Percentiles rank a stretch among this genome's conserved stretches.
These are phyloP conservation scores for Geotrypetes seraphini DNA, from an alignment of 2,797 vertebrate species.

Conservation along the genomic window DNA sequence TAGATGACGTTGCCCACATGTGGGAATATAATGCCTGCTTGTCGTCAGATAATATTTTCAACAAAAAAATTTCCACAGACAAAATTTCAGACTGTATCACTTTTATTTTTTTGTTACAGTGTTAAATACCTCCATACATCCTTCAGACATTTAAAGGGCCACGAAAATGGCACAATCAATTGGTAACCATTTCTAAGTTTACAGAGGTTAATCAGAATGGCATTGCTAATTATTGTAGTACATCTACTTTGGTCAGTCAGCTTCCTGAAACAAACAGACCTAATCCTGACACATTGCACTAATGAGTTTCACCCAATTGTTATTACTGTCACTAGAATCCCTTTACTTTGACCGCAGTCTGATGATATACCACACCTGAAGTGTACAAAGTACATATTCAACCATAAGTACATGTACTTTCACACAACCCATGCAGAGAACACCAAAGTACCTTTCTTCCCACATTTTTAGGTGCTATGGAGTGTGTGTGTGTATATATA, in stretches of 20 bases:
- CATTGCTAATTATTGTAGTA: not conserved
- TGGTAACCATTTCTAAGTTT: not conserved
- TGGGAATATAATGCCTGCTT: no score
- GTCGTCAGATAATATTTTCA: no score
- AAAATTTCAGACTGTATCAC: no score
- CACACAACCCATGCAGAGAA: slow-evolving; percentile 9
- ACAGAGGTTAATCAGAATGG: not conserved
- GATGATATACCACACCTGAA: slow-evolving; percentile 19
- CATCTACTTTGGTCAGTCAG: fast-evolving
- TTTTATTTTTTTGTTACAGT: no score
- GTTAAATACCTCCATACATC: not conserved
- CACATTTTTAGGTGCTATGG: slow-evolving; percentile 7
- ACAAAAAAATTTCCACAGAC: no score
- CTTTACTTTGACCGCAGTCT: slow-evolving; percentile 22
- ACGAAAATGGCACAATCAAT: no score
- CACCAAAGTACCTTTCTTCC: slow-evolving; percentile 2
- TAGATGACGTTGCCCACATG: no score
- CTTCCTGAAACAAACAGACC: not conserved
- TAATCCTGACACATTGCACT: slow-evolving; percentile 20
- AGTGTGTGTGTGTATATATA: slow-evolving; percentile 7
- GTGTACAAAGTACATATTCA: slow-evolving; percentile 20
- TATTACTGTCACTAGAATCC: no score
- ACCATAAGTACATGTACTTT: slow-evolving; percentile 13
- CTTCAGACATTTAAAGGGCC: no score
- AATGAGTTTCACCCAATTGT: no score